A percentile compares a stretch with the other conserved stretches of the same genome.
These are phyloP conservation scores for Microcebus griseorufus DNA, from an alignment of 2,113 vertebrate genomes.

Conservation along the genomic window DNA sequence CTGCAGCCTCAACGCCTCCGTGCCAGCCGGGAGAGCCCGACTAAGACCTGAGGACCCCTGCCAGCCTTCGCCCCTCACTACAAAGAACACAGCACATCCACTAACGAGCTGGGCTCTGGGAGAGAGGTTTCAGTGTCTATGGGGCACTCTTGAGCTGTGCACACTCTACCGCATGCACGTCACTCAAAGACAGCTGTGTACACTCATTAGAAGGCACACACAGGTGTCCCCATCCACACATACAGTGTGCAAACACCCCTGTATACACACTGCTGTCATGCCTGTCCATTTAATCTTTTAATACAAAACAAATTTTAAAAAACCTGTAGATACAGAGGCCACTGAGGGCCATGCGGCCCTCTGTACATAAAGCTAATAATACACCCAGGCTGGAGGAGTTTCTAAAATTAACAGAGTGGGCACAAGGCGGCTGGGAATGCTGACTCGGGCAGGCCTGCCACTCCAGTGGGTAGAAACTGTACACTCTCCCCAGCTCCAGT, in stretches of 20 bases:
- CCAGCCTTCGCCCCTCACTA: background rate
- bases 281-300: constrained; percentile 52
- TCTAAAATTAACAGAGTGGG: constrained; percentile 79
- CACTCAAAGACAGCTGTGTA: constrained; percentile 40
- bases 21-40: background rate
- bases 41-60: background rate
- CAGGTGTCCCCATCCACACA: constrained; percentile 41
- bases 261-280: background rate
- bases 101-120: background rate
- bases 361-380: constrained; percentile 73
- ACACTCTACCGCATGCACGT: background rate
- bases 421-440: constrained; percentile 62
- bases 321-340: background rate
- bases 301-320: constrained; percentile 48
- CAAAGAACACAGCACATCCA: background rate
- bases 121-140: background rate
- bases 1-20: background rate
- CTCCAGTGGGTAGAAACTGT: constrained; percentile 61
- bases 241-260: background rate
- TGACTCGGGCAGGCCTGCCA: constrained; percentile 61
- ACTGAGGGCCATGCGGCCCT: constrained; percentile 52
- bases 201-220: background rate
- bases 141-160: background rate
- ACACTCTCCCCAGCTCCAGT: constrained; percentile 68
- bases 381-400: constrained; percentile 61